Evolutionary conservation across 2,113 vertebrate genomes (phyloP).

Genomic region (Pseudorectes ferrugineus): DNA sequence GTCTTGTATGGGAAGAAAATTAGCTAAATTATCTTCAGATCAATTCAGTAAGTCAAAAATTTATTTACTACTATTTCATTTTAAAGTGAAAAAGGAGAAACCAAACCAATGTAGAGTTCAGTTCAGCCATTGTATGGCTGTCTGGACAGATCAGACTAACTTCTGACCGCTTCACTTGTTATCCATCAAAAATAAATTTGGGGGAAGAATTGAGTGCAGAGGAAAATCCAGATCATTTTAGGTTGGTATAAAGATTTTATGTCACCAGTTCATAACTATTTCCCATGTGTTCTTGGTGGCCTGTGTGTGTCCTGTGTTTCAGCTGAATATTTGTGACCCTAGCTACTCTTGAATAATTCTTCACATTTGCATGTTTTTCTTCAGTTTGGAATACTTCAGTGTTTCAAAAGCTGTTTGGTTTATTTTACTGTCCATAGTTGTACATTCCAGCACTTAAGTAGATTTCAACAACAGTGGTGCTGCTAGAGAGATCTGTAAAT

Average conservation of each 20-base stretch:
- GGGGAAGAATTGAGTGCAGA: fast-evolving
- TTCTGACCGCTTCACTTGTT: neutral
- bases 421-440: neutral
- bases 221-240: neutral
- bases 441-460: neutral
- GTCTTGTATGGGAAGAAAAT: neutral
- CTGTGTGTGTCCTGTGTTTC: neutral
- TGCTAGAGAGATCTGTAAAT: neutral
- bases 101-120: neutral
- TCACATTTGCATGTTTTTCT: neutral
- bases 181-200: neutral
- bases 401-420: neutral
- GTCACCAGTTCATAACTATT: neutral
- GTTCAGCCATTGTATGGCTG: neutral
- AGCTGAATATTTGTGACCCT: neutral
- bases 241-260: neutral
- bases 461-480: neutral
- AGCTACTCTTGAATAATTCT: neutral
- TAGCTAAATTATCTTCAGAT: neutral
- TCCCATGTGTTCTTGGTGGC: neutral
- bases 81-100: neutral
- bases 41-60: neutral
- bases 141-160: neutral
- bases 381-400: neutral
- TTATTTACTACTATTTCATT: neutral